Percentiles rank a stretch among this genome's conserved stretches.
phyloP scores from a whole-genome alignment of 2,113 vertebrate species.

The Callionymus lyra region DNA sequence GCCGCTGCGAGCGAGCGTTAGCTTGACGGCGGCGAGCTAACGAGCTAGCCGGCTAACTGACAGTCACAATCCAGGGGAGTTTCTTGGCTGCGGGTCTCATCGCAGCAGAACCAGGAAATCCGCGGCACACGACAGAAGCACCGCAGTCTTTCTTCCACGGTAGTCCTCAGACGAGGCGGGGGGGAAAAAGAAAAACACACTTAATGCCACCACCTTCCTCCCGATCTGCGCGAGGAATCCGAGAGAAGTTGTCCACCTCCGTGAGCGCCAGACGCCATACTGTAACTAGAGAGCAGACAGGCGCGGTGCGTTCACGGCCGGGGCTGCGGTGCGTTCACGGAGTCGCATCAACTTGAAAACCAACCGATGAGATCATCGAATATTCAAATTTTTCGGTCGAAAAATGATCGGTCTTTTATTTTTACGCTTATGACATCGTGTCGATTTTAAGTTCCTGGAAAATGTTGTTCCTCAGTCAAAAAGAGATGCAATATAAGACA shows the following conservation, averaged over 20 bases:
- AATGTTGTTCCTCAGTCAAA: too few relatives aligned
- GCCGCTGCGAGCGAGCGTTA: slow-evolving; percentile 14
- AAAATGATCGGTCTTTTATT: too few relatives aligned
- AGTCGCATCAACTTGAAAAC: slow-evolving; percentile 8
- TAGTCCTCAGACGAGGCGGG: too few relatives aligned
- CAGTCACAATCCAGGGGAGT: slow-evolving; percentile 44
- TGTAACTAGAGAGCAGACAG: slow-evolving; percentile 51
- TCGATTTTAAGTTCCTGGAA: too few relatives aligned
- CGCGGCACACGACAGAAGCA: slow-evolving; percentile 5
- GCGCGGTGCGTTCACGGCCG: slow-evolving; percentile 39
- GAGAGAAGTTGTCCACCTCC: slow-evolving; percentile 61
- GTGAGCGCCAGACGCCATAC: slow-evolving; percentile 61
- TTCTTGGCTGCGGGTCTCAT: slow-evolving; percentile 46
- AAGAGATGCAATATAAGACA: too few relatives aligned
- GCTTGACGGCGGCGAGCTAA: slow-evolving; percentile 16
- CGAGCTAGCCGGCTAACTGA: slow-evolving; percentile 59
- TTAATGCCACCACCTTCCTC: slow-evolving; percentile 28
- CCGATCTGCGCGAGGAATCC: slow-evolving; percentile 47
- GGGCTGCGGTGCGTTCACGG: neutral
- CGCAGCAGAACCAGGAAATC: slow-evolving; percentile 32
- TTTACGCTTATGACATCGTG: too few relatives aligned
- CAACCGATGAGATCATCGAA: slow-evolving; percentile 8
- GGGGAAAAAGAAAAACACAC: neutral
- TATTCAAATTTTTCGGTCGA: too few relatives aligned
- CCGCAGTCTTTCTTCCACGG: slow-evolving; percentile 11